Evolutionary conservation across 2,797 vertebrate genomes (phyloP), one percentile per base, ranked within the genome.

Genomic region (Amniataba percoides): DNA sequence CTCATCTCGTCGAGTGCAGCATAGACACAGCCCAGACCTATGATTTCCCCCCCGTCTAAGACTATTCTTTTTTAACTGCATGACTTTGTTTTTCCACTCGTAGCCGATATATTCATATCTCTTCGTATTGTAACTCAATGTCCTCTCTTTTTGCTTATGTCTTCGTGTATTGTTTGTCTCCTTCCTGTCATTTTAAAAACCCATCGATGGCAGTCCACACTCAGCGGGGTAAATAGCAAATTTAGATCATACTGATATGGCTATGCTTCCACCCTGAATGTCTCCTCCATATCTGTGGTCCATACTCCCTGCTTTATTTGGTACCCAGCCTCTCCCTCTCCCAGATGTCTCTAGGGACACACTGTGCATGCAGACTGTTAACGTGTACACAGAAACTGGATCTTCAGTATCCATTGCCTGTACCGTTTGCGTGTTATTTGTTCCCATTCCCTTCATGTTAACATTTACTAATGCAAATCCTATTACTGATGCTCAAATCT

Each of bases 221-320:
- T 94, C 94, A 97, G 92, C 96, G 95, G 95, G 98, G 98, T 99
- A 98, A 96, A 97, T 98, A 96, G 92, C 90, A 86, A 89, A 93
- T 91, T 90, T 88, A 93, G 93, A 93, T 93, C 77, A 84, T 93
- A 74, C 88, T 93, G 92, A 92, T 92, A 88, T 92, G 81, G 81
- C 89, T 92, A 81, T 94, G 93, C 90, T 85, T 88, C 80, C 82
- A 89, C 73, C 78, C 74, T 88, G 89, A 93, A 88, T 91, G 91
- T 87, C 73, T 82, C 74, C 74, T 85, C 55, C 90, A 85, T 87
- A 80, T 83, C 52, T 90, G 88, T 89, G 81, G 80, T 87, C 66
- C 86, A 90, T 57, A 77, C 59, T 69, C 60, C 80, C 76, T 86
- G 86, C 89, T 90, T 88, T 80, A 84, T 85, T 85, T 88, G 49